These are phyloP conservation scores for Apamea crenata DNA, from an alignment of 2,888 invertebrate species.

Conservation along the genomic window DNA sequence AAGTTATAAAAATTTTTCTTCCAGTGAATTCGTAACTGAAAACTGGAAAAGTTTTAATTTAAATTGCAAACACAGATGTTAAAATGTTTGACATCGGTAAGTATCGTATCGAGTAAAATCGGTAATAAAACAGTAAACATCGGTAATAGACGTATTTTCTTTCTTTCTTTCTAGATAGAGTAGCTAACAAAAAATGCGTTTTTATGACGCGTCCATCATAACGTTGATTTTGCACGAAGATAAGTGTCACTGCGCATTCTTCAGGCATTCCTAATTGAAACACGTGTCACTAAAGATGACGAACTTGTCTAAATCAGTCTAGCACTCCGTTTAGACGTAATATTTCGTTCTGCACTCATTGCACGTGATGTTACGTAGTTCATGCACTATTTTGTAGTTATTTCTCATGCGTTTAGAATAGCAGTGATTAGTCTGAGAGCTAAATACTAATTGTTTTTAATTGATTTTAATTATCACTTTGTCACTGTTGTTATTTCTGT, in stretches of 20 bases:
- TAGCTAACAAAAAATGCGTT: background rate
- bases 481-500: background rate
- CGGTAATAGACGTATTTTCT: too few relatives aligned
- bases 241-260: background rate
- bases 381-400: background rate
- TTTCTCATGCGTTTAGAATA: background rate
- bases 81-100: too few relatives aligned
- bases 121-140: too few relatives aligned
- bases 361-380: background rate
- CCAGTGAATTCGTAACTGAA: too few relatives aligned
- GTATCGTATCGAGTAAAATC: too few relatives aligned
- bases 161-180: too few relatives aligned
- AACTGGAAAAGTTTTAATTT: too few relatives aligned
- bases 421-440: background rate
- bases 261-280: slow-evolving; percentile 22
- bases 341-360: background rate
- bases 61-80: too few relatives aligned
- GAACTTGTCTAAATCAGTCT: slow-evolving; percentile 33
- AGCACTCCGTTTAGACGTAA: background rate
- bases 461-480: slow-evolving; percentile 18
- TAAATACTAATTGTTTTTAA: slow-evolving; percentile 3
- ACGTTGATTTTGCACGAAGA: too few relatives aligned
- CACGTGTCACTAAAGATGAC: slow-evolving; percentile 13
- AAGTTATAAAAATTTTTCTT: too few relatives aligned
- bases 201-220: background rate